These are phyloP conservation scores for Panzeria rudis DNA, from an alignment of 2,888 invertebrate genomes.

Conservation along the genomic window DNA sequence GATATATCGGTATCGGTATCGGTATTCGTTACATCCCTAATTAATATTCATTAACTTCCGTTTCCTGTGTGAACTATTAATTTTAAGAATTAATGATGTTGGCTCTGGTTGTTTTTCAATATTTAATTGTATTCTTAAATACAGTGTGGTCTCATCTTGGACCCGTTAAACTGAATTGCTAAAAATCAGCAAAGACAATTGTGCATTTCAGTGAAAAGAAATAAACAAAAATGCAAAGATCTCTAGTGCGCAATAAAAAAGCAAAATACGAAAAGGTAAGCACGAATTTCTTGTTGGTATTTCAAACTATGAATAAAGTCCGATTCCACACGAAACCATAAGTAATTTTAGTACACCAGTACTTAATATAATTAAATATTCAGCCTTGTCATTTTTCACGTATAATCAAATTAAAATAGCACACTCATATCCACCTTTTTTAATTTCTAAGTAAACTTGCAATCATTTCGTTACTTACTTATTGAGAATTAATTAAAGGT, in stretches of 20 bases:
- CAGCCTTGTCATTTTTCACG: background rate
- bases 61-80: no score
- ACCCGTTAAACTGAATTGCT: no score
- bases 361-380: background rate
- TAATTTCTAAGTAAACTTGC: background rate
- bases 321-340: background rate
- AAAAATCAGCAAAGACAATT: no score
- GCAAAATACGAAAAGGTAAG: background rate
- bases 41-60: no score
- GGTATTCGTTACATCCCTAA: no score
- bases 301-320: background rate
- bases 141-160: no score
- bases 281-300: background rate
- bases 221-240: background rate
- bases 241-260: background rate
- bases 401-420: background rate
- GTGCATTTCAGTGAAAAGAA: no score
- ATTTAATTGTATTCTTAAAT: no score
- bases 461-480: background rate
- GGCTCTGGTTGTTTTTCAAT: no score
- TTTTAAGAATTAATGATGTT: no score
- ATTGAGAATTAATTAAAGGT: background rate
- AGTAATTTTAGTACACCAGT: background rate
- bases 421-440: background rate
- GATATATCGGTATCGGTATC: no score